phyloP scores from a whole-genome alignment of 2,888 invertebrate species.

The Leptopterna dolabrata region DNA sequence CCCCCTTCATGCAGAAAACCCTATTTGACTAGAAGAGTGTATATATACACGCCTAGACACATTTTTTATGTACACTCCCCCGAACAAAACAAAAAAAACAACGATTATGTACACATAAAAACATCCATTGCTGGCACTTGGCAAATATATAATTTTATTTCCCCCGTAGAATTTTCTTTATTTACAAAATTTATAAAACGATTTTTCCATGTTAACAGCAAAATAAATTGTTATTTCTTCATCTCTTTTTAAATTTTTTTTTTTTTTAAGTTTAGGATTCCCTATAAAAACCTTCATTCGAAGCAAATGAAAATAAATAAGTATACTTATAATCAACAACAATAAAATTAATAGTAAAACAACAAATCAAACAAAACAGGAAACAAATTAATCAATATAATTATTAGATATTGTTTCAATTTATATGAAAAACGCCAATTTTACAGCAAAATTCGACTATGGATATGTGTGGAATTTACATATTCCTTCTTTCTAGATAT shows the following conservation, averaged over 20 bases:
- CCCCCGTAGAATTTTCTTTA: background rate
- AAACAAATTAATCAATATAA: background rate
- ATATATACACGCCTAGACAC: slow-evolving; percentile 26
- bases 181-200: slow-evolving; percentile 35
- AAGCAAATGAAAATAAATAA: background rate
- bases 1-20: slow-evolving; percentile 7
- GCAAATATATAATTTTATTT: background rate
- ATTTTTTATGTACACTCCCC: slow-evolving; percentile 37
- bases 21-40: slow-evolving; percentile 48
- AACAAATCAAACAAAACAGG: background rate
- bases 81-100: too few species aligned
- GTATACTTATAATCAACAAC: background rate
- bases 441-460: background rate
- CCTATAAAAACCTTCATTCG: background rate
- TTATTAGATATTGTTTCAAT: background rate
- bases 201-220: slow-evolving; percentile 11
- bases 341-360: background rate
- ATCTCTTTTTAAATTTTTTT: background rate
- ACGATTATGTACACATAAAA: slow-evolving; percentile 19
- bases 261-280: background rate
- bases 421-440: background rate
- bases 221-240: background rate
- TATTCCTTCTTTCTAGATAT: background rate
- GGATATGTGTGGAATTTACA: background rate
- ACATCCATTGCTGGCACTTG: slow-evolving; percentile 38